Base-by-base conservation (phyloP, 2,888 invertebrate genomes). In the Rhamphomyia laevipes region DNA sequence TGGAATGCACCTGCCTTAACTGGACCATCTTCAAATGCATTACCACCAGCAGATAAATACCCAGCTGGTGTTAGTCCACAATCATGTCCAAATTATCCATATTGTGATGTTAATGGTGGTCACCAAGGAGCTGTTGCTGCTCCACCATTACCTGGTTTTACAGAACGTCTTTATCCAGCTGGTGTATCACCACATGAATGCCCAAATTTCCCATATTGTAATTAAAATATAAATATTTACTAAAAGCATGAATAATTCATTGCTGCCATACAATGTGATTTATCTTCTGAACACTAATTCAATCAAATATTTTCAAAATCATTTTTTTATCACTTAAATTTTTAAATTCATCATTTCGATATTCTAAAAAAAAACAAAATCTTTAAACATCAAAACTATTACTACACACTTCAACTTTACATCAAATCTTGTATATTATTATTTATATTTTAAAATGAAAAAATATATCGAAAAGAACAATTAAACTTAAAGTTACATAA, bases 81-180 rank as follows among this genome's bases (percentile, higher is more conserved):
- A 47, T 59, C 69, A 53, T 74, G 74, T 59, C 74, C 74, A 58
- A 74, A 74, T 63, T 74, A 74, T 63, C 74, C 74, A 52, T 74
- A 70, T 65, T 74, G 74, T 54, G 69, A 70, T 61, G 67, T 65
- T 49, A 64, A 65, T 53, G 67, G 62, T 47, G 68, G 64, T 48
- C 59, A 55, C n/a, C 56, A 57, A 42, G 61, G 59, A 51, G 58
- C 60, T 10, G 67, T 61, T 15, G 69, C 70, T 41, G 67, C 67
- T 23, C 63, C 67, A 40, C 73, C 73, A 56, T 59, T 73, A 44
- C 72, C 71, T 48, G 72, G 73, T 54, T 73, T 66, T 67, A 64
- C 66, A 54, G 69, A 68, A 57, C 67, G 73, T 44, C 67, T 65
- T 45, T 73, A 73, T 56, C 73, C 73, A 49, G 71, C 73, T 50